phyloP scores from a whole-genome alignment of 2,113 vertebrate genomes.

The Phaetusa simplex region DNA sequence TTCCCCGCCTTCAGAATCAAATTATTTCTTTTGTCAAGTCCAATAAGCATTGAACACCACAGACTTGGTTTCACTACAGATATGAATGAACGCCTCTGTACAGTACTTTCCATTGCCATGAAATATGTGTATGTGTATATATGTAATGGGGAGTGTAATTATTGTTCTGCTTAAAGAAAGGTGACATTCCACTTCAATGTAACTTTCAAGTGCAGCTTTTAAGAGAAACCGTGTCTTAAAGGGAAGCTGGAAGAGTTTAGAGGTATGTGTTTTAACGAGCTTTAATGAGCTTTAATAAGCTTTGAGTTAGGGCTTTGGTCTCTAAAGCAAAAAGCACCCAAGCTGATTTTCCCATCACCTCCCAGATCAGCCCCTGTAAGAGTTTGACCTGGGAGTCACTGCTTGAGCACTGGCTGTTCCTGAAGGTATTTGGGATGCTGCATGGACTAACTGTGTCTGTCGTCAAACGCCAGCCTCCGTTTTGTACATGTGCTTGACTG shows the following conservation, averaged over 20 bases:
- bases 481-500: neutral
- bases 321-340: neutral
- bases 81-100: neutral
- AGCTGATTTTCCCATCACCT: neutral
- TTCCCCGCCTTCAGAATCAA: neutral
- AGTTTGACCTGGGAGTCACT: neutral
- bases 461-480: neutral
- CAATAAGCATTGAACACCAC: conserved; percentile 23
- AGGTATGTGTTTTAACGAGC: neutral
- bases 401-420: neutral
- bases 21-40: conserved; percentile 41
- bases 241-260: neutral
- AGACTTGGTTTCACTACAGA: conserved; percentile 4
- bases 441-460: neutral
- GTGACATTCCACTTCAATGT: conserved; percentile 41
- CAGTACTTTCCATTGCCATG: neutral
- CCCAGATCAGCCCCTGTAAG: neutral
- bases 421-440: neutral
- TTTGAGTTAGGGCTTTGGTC: neutral
- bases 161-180: conserved; percentile 16
- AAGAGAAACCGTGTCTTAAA: neutral
- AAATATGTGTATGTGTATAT: neutral
- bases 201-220: conserved; percentile 39
- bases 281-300: neutral
- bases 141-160: conserved; percentile 4